Conservation (phyloP, 1,140 invertebrate species). For the Portunus trituberculatus region DNA sequence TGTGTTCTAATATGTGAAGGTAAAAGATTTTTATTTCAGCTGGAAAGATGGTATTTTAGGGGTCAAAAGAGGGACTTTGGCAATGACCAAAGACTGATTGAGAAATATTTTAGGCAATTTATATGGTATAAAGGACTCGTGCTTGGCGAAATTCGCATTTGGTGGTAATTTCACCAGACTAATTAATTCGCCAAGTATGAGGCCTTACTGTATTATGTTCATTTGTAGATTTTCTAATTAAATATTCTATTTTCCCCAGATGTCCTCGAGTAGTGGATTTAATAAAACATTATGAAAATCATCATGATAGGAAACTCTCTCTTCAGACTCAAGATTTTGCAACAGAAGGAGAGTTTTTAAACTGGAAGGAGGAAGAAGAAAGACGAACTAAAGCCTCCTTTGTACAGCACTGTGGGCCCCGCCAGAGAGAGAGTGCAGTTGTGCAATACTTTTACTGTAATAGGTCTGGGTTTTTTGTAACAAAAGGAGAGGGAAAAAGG, state of each 20-base stretch:
- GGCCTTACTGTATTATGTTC: neutral
- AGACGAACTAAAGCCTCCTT: conserved; percentile 47
- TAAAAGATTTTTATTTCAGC: too few relatives aligned
- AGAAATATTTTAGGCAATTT: too few relatives aligned
- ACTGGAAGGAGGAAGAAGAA: conserved; percentile 47
- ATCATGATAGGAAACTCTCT: conserved; percentile 28
- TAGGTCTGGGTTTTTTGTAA: conserved; percentile 49
- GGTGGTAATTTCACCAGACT: too few relatives aligned
- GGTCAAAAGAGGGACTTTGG: too few relatives aligned
- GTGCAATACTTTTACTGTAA: conserved; percentile 56
- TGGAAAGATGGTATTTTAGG: too few relatives aligned
- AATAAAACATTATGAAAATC: conserved; percentile 47
- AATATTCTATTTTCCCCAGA: neutral
- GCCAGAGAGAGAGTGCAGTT: conserved; percentile 45
- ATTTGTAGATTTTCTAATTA: neutral
- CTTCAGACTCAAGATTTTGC: conserved; percentile 26
- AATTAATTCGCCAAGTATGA: too few relatives aligned
- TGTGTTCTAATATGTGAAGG: too few relatives aligned
- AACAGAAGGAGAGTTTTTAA: conserved; percentile 31
- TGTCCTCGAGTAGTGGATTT: conserved; percentile 17
- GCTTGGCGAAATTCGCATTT: too few relatives aligned
- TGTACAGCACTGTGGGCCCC: conserved; percentile 49
- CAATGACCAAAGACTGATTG: too few relatives aligned
- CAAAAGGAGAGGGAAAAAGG: conserved; percentile 45
- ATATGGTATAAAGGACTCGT: too few relatives aligned